These are phyloP conservation scores for Lophius americanus DNA, from an alignment of 2,797 vertebrate genomes.

Conservation along the genomic window DNA sequence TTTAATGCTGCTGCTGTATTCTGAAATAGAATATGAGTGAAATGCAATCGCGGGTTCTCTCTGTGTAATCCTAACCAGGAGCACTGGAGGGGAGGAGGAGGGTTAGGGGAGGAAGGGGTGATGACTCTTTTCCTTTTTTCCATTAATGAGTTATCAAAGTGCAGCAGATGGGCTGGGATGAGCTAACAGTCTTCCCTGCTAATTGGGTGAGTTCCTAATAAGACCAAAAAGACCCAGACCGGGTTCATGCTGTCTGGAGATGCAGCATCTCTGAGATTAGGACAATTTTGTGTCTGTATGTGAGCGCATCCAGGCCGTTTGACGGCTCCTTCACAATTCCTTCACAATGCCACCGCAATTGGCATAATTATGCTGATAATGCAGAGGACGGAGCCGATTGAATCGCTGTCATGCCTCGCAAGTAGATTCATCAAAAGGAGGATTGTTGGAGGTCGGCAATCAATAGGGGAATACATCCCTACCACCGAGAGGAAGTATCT, in stretches of 20 bases:
- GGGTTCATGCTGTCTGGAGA: slow-evolving; percentile 61
- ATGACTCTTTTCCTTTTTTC: slow-evolving; percentile 37
- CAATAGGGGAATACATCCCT: slow-evolving; percentile 58
- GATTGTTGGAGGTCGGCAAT: slow-evolving; percentile 56
- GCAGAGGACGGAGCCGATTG: slow-evolving; percentile 25
- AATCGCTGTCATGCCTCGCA: slow-evolving; percentile 15
- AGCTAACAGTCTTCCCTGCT: slow-evolving; percentile 75
- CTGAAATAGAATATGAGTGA: slow-evolving; percentile 69
- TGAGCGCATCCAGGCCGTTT: slow-evolving; percentile 33
- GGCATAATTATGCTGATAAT: slow-evolving; percentile 40
- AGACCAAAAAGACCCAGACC: slow-evolving; percentile 66
- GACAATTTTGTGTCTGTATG: slow-evolving; percentile 23
- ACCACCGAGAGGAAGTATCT: slow-evolving; percentile 48
- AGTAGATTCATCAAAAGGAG: slow-evolving; percentile 5
- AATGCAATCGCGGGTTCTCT: slow-evolving; percentile 69
- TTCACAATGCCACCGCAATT: slow-evolving; percentile 45
- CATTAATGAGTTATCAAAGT: slow-evolving; percentile 85
- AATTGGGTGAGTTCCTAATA: slow-evolving; percentile 81
- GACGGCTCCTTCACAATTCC: slow-evolving; percentile 55
- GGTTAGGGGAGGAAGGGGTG: too few species aligned
- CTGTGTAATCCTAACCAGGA: slow-evolving; percentile 79
- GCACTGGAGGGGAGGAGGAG: slow-evolving; percentile 65
- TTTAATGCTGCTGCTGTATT: slow-evolving; percentile 72
- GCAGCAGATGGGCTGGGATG: slow-evolving; percentile 78
- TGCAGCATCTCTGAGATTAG: slow-evolving; percentile 61